Evolutionary conservation across 2,797 vertebrate genomes (phyloP), one percentile per base, ranked within the genome.

Genomic region (Sphenopsis melanotis): DNA sequence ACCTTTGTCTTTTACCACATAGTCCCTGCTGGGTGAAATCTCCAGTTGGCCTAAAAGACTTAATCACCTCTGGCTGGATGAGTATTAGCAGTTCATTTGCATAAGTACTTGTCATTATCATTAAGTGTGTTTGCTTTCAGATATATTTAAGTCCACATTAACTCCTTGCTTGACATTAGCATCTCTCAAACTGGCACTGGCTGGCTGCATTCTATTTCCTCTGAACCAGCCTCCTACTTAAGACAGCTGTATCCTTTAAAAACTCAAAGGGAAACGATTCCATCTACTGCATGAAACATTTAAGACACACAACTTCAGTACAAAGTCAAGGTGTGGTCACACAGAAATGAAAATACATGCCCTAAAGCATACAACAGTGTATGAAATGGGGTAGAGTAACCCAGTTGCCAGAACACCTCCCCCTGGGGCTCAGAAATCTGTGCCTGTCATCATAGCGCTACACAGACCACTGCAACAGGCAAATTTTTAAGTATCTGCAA

Each of bases 31-130:
- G 92, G 89, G 81, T 81, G 69, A 96, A 97, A 96, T 96, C 83
- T 96, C 94, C 92, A 83, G 86, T 70, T 90, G 77, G 79, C 93
- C 94, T 96, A 61, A 81, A 97, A 96, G 92, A 71, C 75, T 89
- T 95, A 96, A 93, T 95, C 89, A 96, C 89, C 84, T 97, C 90
- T 96, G 92, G 83, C 79, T 95, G 86, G 94, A 97, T 92, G 71
- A 96, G 80, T 94, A 96, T 95, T 95, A 94, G 91, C 85, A 94
- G 89, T 66, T 94, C 69, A 97, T 96, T 96, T 96, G 88, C 95
- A 88, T 96, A 97, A 97, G 74, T 95, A 94, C 93, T 96, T 95
- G 94, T 91, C 93, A 96, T 96, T 97, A 96, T 90, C 87, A 97
- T 95, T 96, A 96, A 95, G 90, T 88, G 80, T 94, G 86, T 97